These are phyloP conservation scores for Dicranocentrus wangi DNA, from an alignment of 2,888 invertebrate genomes.

Conservation along the genomic window DNA sequence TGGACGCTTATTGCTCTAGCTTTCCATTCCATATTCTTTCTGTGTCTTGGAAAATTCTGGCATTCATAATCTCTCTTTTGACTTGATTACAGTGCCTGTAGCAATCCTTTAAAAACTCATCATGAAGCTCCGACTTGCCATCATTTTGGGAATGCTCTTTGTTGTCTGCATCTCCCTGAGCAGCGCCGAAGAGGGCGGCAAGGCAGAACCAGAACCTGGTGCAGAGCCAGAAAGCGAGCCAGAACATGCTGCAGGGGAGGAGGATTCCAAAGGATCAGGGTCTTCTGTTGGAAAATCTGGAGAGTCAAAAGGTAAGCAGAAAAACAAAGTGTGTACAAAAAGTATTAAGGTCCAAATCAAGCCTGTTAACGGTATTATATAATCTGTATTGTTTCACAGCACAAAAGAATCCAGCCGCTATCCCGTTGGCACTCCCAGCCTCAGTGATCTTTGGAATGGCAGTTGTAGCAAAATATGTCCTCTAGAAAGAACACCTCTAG, in stretches of 20 bases:
- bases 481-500: constrained; percentile 13
- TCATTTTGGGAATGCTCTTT: constrained; percentile 69
- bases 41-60: too few relatives aligned
- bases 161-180: constrained; percentile 67
- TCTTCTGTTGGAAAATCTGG: constrained; percentile 57
- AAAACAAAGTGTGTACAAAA: neutral
- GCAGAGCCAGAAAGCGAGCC: constrained; percentile 65
- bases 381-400: constrained; percentile 28
- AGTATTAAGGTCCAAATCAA: neutral
- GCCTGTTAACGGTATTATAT: neutral
- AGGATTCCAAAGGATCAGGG: constrained; percentile 65
- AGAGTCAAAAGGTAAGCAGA: constrained; percentile 60
- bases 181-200: constrained; percentile 65
- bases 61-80: too few relatives aligned
- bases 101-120: constrained; percentile 41
- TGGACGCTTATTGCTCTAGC: too few relatives aligned
- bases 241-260: constrained; percentile 58
- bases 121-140: constrained; percentile 70
- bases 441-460: constrained; percentile 53
- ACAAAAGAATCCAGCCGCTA: constrained; percentile 48
- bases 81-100: too few relatives aligned
- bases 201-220: constrained; percentile 66
- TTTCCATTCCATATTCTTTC: too few relatives aligned
- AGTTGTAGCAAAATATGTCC: constrained; percentile 47
- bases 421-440: constrained; percentile 47